These are phyloP conservation scores for Eulemur mongoz DNA, from an alignment of 2,797 vertebrate species.

Conservation along the genomic window DNA sequence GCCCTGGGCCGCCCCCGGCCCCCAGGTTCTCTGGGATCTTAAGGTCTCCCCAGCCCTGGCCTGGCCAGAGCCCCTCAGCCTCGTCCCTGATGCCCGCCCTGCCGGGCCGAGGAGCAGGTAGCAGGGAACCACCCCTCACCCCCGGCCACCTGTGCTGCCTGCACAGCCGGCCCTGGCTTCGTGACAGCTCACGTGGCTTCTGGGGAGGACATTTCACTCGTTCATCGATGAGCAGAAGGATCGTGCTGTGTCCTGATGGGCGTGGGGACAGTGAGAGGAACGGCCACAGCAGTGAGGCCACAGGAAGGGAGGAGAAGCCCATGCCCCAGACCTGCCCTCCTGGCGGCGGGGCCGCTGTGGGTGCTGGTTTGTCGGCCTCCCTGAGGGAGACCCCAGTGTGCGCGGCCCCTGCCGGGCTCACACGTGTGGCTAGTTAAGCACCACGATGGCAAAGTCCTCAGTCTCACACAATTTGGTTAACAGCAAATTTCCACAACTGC, in stretches of 20 bases:
- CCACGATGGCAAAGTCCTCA: background rate
- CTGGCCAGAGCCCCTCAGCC: background rate
- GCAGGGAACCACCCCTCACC: background rate
- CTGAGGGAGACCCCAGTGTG: too few relatives aligned
- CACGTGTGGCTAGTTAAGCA: background rate
- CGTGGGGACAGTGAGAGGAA: background rate
- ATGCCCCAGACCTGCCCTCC: rapidly evolving
- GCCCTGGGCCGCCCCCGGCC: too few relatives aligned
- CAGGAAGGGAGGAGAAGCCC: background rate
- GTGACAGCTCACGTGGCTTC: background rate
- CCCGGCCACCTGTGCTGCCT: rapidly evolving
- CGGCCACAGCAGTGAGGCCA: rapidly evolving
- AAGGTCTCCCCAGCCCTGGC: background rate
- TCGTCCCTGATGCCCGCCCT: rapidly evolving
- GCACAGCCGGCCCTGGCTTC: background rate
- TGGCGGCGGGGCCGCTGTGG: rapidly evolving
- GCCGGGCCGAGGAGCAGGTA: background rate
- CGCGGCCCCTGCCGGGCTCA: background rate
- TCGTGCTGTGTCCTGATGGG: background rate
- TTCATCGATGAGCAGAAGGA: background rate
- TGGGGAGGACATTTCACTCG: background rate
- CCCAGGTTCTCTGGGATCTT: background rate
- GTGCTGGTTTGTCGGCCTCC: background rate
- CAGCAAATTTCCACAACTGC: background rate
- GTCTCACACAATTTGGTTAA: rapidly evolving